A percentile compares a stretch with the other conserved stretches of the same genome.
These are phyloP conservation scores for Diplazon laetatorius DNA, from an alignment of 2,888 invertebrate species.

Conservation along the genomic window DNA sequence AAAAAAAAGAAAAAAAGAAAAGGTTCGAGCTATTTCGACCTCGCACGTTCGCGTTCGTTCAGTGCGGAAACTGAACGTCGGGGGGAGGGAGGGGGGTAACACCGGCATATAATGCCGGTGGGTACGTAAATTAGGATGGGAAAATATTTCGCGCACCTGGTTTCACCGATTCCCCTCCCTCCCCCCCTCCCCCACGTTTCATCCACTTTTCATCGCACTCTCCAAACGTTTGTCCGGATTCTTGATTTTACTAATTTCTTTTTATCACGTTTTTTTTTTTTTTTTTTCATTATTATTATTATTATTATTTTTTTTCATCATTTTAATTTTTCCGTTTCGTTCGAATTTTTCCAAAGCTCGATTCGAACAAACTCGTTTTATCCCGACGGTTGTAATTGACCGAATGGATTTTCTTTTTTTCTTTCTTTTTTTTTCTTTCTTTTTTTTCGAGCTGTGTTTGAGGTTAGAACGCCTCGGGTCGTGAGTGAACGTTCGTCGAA, in stretches of 20 bases:
- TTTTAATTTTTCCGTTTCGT: too few species aligned
- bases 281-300: background rate
- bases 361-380: too few species aligned
- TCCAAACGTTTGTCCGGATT: background rate
- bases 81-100: too few species aligned
- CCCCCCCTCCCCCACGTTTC: constrained; percentile 15
- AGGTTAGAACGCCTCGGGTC: too few species aligned
- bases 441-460: too few species aligned
- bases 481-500: too few species aligned
- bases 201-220: constrained; percentile 13
- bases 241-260: background rate
- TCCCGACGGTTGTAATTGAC: constrained; percentile 12
- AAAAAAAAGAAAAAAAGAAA: too few species aligned
- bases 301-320: background rate
- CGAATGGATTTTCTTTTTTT: constrained; percentile 6
- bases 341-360: too few species aligned
- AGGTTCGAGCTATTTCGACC: constrained; percentile 8
- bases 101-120: constrained; percentile 11
- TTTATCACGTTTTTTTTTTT: background rate
- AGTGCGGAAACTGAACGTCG: constrained; percentile 6
- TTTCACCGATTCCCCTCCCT: too few species aligned
- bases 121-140: constrained; percentile 21
- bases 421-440: too few species aligned
- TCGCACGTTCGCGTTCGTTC: constrained; percentile 7
- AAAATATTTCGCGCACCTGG: constrained; percentile 37